Percentiles rank a stretch among this genome's conserved stretches.
These are phyloP conservation scores for Lamellibrachia satsuma DNA, from an alignment of 2,888 invertebrate genomes.

Conservation along the genomic window DNA sequence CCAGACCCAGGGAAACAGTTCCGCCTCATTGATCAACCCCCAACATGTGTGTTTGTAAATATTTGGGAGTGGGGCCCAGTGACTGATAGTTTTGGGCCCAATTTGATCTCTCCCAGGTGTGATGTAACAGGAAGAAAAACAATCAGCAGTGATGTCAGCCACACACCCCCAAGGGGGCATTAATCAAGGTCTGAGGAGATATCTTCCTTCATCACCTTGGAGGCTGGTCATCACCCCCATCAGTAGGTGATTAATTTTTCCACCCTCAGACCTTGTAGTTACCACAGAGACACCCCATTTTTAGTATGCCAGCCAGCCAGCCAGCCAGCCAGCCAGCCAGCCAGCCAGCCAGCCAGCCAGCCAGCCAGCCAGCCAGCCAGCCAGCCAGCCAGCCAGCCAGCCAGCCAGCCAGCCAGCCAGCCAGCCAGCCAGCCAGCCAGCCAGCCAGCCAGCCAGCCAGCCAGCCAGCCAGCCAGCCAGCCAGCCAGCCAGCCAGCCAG, in stretches of 20 bases:
- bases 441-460: too few relatives aligned
- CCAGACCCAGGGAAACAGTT: background rate
- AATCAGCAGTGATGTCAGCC: background rate
- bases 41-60: conserved; percentile 8
- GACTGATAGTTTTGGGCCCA: background rate
- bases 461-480: too few relatives aligned
- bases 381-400: too few relatives aligned
- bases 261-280: background rate
- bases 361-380: too few relatives aligned
- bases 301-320: background rate
- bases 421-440: too few relatives aligned
- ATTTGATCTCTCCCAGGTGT: background rate
- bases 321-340: too few relatives aligned
- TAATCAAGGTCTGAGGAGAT: background rate
- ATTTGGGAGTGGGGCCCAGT: background rate
- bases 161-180: background rate
- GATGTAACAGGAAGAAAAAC: background rate
- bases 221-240: background rate
- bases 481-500: too few relatives aligned
- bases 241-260: background rate
- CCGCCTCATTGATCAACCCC: background rate
- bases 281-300: background rate
- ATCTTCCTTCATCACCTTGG: background rate
- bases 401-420: too few relatives aligned
- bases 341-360: too few relatives aligned